A percentile compares a stretch with the other conserved stretches of the same genome.
Evolutionary conservation across 2,113 vertebrate genomes (phyloP).

Genomic region (Aleadryas rufinucha): DNA sequence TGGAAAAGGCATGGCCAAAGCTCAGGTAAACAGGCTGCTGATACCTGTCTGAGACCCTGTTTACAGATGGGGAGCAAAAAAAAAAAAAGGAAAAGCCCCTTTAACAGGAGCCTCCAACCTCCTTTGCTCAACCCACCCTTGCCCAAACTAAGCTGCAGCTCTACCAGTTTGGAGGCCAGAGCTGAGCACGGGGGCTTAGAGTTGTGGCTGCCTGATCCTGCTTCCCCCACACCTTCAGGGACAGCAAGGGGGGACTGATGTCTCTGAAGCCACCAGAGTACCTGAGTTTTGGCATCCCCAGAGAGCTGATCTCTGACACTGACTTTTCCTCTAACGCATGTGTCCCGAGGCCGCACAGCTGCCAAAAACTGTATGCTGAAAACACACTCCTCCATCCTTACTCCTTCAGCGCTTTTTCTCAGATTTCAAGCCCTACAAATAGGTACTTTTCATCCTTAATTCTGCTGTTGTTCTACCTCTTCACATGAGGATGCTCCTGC

Average conservation of each 20-base stretch:
- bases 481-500: background rate
- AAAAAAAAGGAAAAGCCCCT: background rate
- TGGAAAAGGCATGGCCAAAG: background rate
- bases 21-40: background rate
- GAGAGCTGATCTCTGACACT: background rate
- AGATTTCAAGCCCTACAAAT: background rate
- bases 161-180: background rate
- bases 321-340: accelerated
- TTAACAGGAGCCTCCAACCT: background rate
- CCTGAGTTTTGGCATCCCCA: background rate
- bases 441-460: background rate
- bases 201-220: background rate
- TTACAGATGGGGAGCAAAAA: background rate
- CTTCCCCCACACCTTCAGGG: background rate
- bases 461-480: background rate
- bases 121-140: background rate
- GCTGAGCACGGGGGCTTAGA: accelerated
- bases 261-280: background rate
- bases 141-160: background rate
- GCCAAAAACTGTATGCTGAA: background rate
- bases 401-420: background rate
- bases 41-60: background rate
- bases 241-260: background rate
- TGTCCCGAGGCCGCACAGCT: background rate
- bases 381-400: background rate